A percentile compares a stretch with the other conserved stretches of the same genome.
phyloP scores from a whole-genome alignment of 2,113 vertebrate genomes.

The Daubentonia madagascariensis region DNA sequence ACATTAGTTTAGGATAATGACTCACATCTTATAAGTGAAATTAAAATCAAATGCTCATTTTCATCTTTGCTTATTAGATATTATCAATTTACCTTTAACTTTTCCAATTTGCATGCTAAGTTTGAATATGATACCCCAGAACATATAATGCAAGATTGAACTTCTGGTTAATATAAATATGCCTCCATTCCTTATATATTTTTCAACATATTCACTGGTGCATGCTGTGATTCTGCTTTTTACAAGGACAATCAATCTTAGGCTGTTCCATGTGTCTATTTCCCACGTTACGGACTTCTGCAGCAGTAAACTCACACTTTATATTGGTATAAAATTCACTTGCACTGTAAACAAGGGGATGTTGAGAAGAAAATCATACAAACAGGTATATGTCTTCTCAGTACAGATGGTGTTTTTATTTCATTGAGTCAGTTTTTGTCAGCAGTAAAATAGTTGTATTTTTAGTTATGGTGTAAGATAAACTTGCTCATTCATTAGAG shows the following conservation, averaged over 20 bases:
- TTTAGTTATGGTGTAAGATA: not conserved
- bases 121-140: not conserved
- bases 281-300: conserved; percentile 31
- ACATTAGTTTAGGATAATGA: not conserved
- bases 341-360: conserved; percentile 71
- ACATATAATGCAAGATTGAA: not conserved
- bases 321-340: conserved; percentile 72
- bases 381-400: conserved; percentile 62
- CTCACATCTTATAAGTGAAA: not conserved
- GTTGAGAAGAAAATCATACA: conserved; percentile 60
- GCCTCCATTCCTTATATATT: not conserved
- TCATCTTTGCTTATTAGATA: conserved; percentile 10
- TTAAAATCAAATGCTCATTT: not conserved
- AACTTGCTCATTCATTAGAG: conserved; percentile 36
- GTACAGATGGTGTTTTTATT: conserved; percentile 69
- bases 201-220: conserved; percentile 35
- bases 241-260: conserved; percentile 71
- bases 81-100: not conserved
- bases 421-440: conserved; percentile 40
- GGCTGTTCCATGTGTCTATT: conserved; percentile 63
- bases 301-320: conserved; percentile 71
- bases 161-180: not conserved
- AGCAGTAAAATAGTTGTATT: not conserved
- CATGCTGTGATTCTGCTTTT: conserved; percentile 54
- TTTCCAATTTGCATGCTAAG: not conserved